Evolutionary conservation across 2,113 vertebrate genomes (phyloP).

Genomic region (Callorhinus ursinus): DNA sequence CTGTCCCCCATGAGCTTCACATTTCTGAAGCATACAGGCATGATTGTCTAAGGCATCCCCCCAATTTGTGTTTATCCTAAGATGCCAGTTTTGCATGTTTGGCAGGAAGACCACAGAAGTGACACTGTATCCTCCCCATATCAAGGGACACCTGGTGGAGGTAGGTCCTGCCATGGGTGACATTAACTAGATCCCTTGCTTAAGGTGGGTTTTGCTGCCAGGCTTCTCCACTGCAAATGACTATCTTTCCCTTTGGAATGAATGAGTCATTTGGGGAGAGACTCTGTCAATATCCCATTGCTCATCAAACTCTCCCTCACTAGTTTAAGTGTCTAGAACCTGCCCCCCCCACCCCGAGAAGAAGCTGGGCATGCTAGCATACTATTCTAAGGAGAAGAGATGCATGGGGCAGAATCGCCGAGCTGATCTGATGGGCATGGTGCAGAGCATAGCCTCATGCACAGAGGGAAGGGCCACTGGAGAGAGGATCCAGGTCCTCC

Average conservation of each 20-base stretch:
- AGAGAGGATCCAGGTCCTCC: neutral
- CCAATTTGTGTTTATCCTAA: neutral
- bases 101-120: neutral
- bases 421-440: neutral
- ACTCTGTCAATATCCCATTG: neutral
- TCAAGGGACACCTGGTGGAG: too few relatives aligned
- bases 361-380: neutral
- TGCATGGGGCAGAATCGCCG: neutral
- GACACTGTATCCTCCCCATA: neutral
- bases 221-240: neutral
- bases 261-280: neutral
- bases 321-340: neutral
- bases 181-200: neutral
- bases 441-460: neutral
- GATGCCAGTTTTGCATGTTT: neutral
- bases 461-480: neutral
- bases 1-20: neutral
- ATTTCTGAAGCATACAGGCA: neutral
- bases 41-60: neutral
- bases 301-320: neutral
- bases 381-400: neutral
- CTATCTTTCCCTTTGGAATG: neutral
- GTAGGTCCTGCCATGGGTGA: neutral
- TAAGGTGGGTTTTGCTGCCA: neutral
- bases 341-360: neutral